Evolutionary conservation across 1,140 invertebrate genomes (phyloP).

Genomic region (Fragariocoptes setiger): DNA sequence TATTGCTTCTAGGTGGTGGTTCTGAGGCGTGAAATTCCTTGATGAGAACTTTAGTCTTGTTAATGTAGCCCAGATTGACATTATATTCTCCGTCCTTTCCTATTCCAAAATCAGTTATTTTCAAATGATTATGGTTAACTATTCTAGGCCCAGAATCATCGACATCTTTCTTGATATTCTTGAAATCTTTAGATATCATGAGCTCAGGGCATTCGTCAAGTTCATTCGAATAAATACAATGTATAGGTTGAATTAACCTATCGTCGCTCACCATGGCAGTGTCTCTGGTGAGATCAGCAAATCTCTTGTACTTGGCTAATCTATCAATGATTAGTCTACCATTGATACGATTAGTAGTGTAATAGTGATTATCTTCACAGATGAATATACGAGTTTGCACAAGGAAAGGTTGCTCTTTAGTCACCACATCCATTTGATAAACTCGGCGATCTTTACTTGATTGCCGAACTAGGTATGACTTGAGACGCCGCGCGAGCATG

Average conservation of each 20-base stretch:
- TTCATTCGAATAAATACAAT: conserved; percentile 4
- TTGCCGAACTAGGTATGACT: conserved; percentile 44
- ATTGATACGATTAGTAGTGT: no score
- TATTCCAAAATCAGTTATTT: conserved; percentile 1
- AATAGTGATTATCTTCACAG: no score
- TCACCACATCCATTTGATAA: conserved; percentile 46
- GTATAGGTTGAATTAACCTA: neutral
- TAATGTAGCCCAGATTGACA: neutral
- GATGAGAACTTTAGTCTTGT: conserved; percentile 1
- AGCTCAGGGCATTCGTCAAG: conserved; percentile 2
- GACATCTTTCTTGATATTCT: neutral
- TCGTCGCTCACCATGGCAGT: neutral
- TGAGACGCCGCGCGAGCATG: conserved; percentile 34
- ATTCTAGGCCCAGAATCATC: neutral
- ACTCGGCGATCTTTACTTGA: conserved; percentile 38
- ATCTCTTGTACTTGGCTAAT: neutral
- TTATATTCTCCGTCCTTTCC: neutral
- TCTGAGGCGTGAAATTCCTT: conserved; percentile 4
- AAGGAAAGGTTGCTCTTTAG: no score
- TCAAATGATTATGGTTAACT: neutral
- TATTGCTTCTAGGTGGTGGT: no score
- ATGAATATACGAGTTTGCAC: no score
- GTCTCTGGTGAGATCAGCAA: neutral
- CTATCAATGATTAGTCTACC: no score
- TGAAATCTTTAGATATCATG: neutral